Evolutionary conservation across 30 jellyfish, hydroid and myxozoan species (phyloP), one percentile per base, ranked within the genome.

Genomic region (Chironex yamaguchii): DNA sequence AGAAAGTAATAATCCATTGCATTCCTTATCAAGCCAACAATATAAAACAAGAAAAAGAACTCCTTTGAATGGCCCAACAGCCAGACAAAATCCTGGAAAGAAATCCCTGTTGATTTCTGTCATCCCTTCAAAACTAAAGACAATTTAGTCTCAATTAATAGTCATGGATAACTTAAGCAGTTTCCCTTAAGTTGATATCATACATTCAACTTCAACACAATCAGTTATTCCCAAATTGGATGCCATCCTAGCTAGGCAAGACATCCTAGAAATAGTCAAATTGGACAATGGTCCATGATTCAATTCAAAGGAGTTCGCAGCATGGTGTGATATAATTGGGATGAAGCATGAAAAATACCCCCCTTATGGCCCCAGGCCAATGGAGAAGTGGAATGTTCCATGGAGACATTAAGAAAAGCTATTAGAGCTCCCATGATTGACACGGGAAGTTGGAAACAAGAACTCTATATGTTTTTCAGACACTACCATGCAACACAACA

Each of bases 71-170:
- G 62, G n/a, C 76, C 0, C 26, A 22, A 1, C 1, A 62, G 76
- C 91, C 81, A 1, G 65, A 51, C 2, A 58, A 67, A 28, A n/a
- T 52, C 78, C 1, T 80, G 91, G 91, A 66, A 80, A 22, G 48
- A 72, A 1, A 64, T 66, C 2, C 33, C 62, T 23, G 22, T 80
- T 3, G 91, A 80, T 36, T 63, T 2, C 29, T 48, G 29, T 14
- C 86, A n/a, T n/a, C n/a, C n/a, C 3, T 32, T 80, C 14, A 76
- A 76, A 21, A 49, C 63, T 1, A 65, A 78, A 1, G 78, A 76
- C n/a, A 25, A 76, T 33, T 26, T 76, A 11, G n/a, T n/a, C n/a
- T n/a, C n/a, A n/a, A n/a, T 25, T 76, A 26, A 65, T 49, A 11
- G 78, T 51, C 9, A 50, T 76, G 2, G 89, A 76, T 9, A 48